Evolutionary conservation across 2,888 invertebrate species (phyloP), one percentile per base, ranked within the genome.

Genomic region (Ligdia adustata): DNA sequence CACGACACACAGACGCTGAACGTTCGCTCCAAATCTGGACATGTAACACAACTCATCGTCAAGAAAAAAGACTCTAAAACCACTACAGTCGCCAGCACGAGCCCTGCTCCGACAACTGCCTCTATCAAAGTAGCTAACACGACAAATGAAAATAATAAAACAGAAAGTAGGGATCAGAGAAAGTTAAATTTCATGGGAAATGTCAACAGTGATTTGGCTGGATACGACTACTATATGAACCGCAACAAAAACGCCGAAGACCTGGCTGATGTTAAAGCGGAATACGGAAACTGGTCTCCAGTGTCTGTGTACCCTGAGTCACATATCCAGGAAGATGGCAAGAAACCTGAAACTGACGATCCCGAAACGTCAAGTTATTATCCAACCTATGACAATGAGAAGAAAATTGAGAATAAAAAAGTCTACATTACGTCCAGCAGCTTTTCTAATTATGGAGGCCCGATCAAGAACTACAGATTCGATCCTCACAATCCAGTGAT

Each of bases 1-100:
- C 93, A 94, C 13, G 93, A 94, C 55, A 95, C 94, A 32, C 94
- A 95, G 70, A 95, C 95, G 20, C 82, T 96, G 27, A 94, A 93
- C 66, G 95, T 96, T 0, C 92, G 94, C 64, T 95, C 95, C 0
- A 93, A 93, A 68, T 92, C 94, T 12, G 96, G 96, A 1, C 94
- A 93, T 48, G 83, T 95, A 13, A 95, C 96, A 0, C 95, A 95
- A 61, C 84, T 96, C 6, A 94, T 95, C 28, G 94, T 95, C 3
- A 95, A 95, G 76, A 92, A 93, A 66, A 91, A 93, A 50, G 93
- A 93, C 2, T 7, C 41, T 2, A 93, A 93, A 66, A 82, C 91
- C 4, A 75, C 83, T 45, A 67, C 82, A 12, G 40, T 69, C 20
- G 62, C 69, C 55, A 66, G 75, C 61, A 77, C 81, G 0, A 80